These are phyloP conservation scores for Sphyrna mokarran DNA, from an alignment of 2,113 vertebrate species.

Conservation along the genomic window DNA sequence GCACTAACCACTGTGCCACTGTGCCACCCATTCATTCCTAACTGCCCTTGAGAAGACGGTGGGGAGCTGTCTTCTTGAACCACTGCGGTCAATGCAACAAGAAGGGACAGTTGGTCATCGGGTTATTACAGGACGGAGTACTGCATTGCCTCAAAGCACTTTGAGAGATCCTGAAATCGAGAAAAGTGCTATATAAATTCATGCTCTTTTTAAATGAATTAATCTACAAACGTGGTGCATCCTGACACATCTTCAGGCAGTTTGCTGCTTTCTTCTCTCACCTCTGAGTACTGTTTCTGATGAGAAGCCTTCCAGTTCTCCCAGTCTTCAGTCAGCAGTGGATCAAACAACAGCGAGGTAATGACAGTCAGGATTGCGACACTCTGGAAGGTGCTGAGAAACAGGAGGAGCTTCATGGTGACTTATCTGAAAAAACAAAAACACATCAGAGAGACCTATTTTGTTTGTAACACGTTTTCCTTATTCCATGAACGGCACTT, in stretches of 20 bases:
- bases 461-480: neutral
- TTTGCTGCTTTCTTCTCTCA: conserved; percentile 37
- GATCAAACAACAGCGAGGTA: rapidly evolving
- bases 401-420: neutral
- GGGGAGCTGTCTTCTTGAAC: too few relatives aligned
- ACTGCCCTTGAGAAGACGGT: too few relatives aligned
- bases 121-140: neutral
- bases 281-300: conserved; percentile 39
- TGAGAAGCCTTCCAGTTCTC: conserved; percentile 45
- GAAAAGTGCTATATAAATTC: neutral
- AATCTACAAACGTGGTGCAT: neutral
- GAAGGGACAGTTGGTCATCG: too few relatives aligned
- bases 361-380: neutral
- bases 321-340: conserved; percentile 44
- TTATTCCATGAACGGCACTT: neutral
- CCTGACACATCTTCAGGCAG: neutral
- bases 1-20: too few relatives aligned
- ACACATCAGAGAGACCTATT: neutral
- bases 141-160: neutral
- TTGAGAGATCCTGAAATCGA: neutral
- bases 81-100: too few relatives aligned
- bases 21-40: too few relatives aligned
- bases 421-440: neutral
- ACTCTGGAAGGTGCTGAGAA: neutral
- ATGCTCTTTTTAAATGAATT: neutral